These are phyloP conservation scores for Xanthia icteritia DNA, from an alignment of 2,888 invertebrate species.

Conservation along the genomic window DNA sequence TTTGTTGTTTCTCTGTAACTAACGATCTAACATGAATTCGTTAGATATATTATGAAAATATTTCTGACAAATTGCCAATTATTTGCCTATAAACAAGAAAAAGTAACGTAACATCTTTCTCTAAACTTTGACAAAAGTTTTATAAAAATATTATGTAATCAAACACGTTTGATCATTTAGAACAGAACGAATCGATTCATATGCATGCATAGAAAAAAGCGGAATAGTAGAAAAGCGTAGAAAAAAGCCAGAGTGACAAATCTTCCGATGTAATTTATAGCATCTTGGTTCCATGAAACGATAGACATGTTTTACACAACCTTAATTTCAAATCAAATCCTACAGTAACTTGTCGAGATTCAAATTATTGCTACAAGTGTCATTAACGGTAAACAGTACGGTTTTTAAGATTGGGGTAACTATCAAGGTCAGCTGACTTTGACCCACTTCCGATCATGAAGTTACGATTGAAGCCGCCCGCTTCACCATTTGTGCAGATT, in stretches of 20 bases:
- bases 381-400: slow-evolving; percentile 54
- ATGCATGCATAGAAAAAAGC: neutral
- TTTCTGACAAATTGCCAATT: neutral
- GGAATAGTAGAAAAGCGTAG: neutral
- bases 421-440: slow-evolving; percentile 55
- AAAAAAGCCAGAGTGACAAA: neutral
- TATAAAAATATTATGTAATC: slow-evolving; percentile 4
- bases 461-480: slow-evolving; percentile 27
- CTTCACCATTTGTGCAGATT: slow-evolving; percentile 10
- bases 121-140: neutral
- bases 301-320: slow-evolving; percentile 12
- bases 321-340: slow-evolving; percentile 4
- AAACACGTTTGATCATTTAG: slow-evolving; percentile 2
- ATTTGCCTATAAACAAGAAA: neutral
- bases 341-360: slow-evolving; percentile 9
- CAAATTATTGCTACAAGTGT: slow-evolving; percentile 23
- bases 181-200: neutral
- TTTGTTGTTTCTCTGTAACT: neutral
- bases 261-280: neutral
- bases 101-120: neutral
- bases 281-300: neutral
- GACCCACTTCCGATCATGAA: slow-evolving; percentile 37
- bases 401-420: slow-evolving; percentile 43
- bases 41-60: neutral
- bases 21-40: slow-evolving; percentile 7